Evolutionary conservation across 2,113 vertebrate genomes (phyloP).

Genomic region (Bufo gargarizans): DNA sequence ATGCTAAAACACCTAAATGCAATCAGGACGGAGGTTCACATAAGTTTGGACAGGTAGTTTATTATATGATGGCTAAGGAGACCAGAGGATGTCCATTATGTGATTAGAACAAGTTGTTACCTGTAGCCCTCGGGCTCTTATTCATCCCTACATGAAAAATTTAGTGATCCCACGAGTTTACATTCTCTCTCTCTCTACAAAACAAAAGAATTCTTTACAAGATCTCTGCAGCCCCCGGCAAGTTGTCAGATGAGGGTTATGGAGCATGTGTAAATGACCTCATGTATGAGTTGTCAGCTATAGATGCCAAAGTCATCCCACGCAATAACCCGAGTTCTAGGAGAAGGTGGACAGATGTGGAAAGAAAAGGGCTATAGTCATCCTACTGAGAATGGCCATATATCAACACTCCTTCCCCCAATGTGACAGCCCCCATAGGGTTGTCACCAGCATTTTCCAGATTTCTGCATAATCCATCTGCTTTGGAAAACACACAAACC

Average conservation of each 20-base stretch:
- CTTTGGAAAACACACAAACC: not conserved
- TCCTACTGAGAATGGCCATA: not conserved
- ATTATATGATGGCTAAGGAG: not conserved
- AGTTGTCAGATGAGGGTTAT: not conserved
- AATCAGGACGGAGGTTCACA: no score
- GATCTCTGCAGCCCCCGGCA: not conserved
- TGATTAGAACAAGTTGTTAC: not conserved
- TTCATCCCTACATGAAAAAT: slow-evolving; percentile 36
- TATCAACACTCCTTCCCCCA: no score
- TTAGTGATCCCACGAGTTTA: not conserved
- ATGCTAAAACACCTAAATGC: no score
- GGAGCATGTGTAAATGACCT: not conserved
- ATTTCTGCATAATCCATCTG: not conserved
- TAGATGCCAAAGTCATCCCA: no score
- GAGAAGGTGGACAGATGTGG: not conserved
- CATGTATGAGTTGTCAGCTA: not conserved
- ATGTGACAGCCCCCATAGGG: no score
- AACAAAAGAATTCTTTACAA: slow-evolving; percentile 28
- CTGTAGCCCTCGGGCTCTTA: not conserved
- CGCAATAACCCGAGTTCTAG: not conserved
- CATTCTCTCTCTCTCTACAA: not conserved
- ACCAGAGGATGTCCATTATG: not conserved
- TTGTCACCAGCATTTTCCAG: not conserved
- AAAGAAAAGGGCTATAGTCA: not conserved
- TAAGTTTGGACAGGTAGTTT: no score